Percentiles rank a stretch among this genome's conserved stretches.
Conservation (phyloP, 2,113 vertebrate species). For the Etia nguti region DNA sequence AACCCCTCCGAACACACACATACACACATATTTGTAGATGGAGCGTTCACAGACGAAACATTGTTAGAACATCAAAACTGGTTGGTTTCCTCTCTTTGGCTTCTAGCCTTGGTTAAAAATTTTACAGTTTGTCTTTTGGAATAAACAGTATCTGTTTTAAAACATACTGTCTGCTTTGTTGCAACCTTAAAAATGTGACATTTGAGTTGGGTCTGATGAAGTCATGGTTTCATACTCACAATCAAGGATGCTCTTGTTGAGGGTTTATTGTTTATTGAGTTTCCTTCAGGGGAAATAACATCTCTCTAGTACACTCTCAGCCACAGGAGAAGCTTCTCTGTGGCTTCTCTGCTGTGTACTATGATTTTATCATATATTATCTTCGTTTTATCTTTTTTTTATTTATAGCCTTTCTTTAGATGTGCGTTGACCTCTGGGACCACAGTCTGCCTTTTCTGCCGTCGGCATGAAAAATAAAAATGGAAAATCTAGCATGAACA, state of each 20-base stretch:
- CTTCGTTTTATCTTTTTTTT: background rate
- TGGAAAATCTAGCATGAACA: background rate
- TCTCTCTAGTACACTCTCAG: background rate
- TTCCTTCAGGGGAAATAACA: background rate
- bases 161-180: background rate
- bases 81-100: background rate
- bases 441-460: background rate
- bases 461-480: background rate
- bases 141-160: background rate
- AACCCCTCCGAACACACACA: background rate
- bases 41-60: conserved; percentile 23
- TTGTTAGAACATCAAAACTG: background rate
- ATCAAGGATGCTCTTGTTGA: background rate
- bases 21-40: background rate
- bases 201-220: background rate
- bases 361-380: background rate
- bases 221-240: background rate
- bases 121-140: background rate
- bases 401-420: background rate
- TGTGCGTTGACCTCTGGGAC: background rate
- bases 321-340: background rate
- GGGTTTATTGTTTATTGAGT: background rate
- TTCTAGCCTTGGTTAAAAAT: background rate
- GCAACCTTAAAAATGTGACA: conserved; percentile 1
- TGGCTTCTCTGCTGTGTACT: background rate